Percentiles rank a stretch among this genome's conserved stretches.
These are phyloP conservation scores for Apteryx owenii DNA, from an alignment of 2,113 vertebrate species.

Conservation along the genomic window DNA sequence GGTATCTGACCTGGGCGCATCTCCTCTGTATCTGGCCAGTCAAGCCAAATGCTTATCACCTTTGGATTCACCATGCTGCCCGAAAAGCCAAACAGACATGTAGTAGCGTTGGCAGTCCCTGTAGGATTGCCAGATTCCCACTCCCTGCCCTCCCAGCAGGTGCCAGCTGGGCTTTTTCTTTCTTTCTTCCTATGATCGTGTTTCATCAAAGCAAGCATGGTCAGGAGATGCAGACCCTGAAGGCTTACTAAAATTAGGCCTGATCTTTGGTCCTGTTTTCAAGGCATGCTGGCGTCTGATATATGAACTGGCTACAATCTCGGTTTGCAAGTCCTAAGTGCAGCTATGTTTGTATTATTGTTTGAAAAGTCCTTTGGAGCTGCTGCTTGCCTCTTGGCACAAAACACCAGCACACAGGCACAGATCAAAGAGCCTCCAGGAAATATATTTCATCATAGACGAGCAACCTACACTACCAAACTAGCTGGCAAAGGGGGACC, in stretches of 20 bases:
- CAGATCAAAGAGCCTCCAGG: neutral
- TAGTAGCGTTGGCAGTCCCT: slow-evolving; percentile 57
- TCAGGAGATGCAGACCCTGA: neutral
- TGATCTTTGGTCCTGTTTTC: slow-evolving; percentile 61
- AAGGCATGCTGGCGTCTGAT: neutral
- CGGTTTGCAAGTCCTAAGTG: slow-evolving; percentile 59
- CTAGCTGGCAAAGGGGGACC: neutral
- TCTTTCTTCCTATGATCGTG: slow-evolving; percentile 14
- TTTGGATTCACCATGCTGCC: slow-evolving; percentile 10
- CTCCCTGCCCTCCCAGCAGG: slow-evolving; percentile 48
- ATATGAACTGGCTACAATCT: slow-evolving; percentile 5
- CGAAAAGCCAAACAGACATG: slow-evolving; percentile 41
- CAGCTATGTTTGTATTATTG: slow-evolving; percentile 8
- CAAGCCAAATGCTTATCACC: slow-evolving; percentile 49
- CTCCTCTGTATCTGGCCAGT: neutral
- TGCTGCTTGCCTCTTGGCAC: neutral
- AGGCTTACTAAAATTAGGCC: slow-evolving; percentile 65
- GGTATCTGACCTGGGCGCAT: neutral
- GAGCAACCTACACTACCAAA: neutral
- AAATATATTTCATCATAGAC: neutral
- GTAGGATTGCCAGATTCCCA: slow-evolving; percentile 57
- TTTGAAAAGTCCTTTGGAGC: slow-evolving; percentile 17
- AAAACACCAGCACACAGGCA: neutral
- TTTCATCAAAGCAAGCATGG: slow-evolving; percentile 41
- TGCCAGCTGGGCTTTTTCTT: slow-evolving; percentile 58